phyloP scores from a whole-genome alignment of 2,113 vertebrate genomes.

The Noturus placidus region DNA sequence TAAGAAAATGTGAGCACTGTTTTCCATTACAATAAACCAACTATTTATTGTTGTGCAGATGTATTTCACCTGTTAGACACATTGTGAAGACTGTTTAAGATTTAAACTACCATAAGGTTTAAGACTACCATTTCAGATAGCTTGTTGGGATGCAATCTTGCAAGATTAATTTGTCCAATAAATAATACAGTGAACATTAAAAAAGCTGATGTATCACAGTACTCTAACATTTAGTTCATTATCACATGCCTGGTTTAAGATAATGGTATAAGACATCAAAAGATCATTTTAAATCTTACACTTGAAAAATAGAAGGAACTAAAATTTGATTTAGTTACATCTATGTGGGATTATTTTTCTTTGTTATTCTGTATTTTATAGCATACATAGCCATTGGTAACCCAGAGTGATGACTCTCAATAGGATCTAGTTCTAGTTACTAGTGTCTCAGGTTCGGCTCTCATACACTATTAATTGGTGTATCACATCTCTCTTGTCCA shows the following conservation, averaged over 20 bases:
- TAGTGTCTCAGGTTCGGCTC: constrained; percentile 74
- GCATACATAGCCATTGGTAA: constrained; percentile 48
- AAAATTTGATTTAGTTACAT: neutral
- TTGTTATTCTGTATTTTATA: constrained; percentile 7
- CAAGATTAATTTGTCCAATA: neutral
- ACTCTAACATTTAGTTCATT: neutral
- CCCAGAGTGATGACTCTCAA: constrained; percentile 65
- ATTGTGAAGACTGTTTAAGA: neutral
- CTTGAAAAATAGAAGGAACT: neutral
- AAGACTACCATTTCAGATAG: neutral
- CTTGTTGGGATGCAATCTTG: neutral
- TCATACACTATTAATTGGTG: constrained; percentile 83
- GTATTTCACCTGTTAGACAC: neutral
- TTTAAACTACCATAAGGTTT: neutral
- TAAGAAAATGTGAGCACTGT: constrained; percentile 24
- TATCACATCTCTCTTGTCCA: constrained; percentile 77
- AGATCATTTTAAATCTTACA: neutral
- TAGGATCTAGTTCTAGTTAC: constrained; percentile 72
- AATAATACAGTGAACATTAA: neutral
- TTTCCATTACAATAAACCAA: constrained; percentile 29
- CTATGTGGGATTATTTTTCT: neutral
- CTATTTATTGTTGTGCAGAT: neutral
- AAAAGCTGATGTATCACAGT: neutral
- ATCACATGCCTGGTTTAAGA: neutral
- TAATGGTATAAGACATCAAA: neutral